These are phyloP conservation scores for Rhopalosiphum padi DNA, from an alignment of 1,140 invertebrate species.

Conservation along the genomic window DNA sequence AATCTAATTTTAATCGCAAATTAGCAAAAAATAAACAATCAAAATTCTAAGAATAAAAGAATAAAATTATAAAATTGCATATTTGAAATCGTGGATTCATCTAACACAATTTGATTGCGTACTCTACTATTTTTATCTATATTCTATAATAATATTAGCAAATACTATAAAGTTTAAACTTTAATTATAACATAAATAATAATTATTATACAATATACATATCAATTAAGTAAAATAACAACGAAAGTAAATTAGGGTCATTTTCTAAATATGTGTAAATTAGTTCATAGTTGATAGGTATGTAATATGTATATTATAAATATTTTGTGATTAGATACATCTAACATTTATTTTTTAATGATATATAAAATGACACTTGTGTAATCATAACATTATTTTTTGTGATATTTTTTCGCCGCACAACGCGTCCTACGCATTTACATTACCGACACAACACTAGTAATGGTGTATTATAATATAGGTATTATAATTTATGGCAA, in stretches of 20 bases:
- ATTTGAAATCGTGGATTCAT: background rate
- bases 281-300: background rate
- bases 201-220: background rate
- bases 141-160: background rate
- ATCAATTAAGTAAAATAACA: background rate
- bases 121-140: background rate
- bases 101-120: background rate
- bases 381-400: background rate
- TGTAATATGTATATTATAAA: background rate
- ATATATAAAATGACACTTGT: constrained; percentile 18
- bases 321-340: background rate
- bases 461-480: background rate
- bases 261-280: background rate
- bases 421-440: background rate
- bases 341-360: background rate
- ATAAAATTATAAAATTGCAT: background rate
- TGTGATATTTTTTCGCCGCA: background rate
- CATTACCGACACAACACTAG: background rate
- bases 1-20: background rate
- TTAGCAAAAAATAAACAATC: background rate
- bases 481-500: background rate
- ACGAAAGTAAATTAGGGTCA: background rate
- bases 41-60: background rate
- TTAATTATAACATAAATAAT: background rate
- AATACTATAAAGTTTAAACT: background rate